Conservation (phyloP, 2,888 invertebrate species). For the Cephus sareptanus region DNA sequence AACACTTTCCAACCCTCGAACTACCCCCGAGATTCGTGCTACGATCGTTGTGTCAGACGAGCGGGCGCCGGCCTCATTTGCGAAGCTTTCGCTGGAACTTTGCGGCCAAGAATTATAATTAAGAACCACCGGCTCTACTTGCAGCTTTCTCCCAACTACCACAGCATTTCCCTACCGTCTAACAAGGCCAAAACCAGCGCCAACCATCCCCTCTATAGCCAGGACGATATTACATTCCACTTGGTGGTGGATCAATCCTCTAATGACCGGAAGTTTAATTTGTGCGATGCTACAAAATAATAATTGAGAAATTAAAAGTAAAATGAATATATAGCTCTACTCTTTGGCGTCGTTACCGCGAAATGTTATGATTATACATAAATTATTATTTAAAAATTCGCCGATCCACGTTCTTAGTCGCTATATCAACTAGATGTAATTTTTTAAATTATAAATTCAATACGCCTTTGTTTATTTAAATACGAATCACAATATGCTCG, state of each 20-base stretch:
- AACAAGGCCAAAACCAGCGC: constrained; percentile 10
- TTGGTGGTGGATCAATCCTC: constrained; percentile 56
- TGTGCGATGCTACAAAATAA: constrained; percentile 54
- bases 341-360: background rate
- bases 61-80: constrained; percentile 59
- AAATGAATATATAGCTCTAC: constrained; percentile 12
- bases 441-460: too few species aligned
- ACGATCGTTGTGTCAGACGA: constrained; percentile 56
- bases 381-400: constrained; percentile 25
- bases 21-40: constrained; percentile 16
- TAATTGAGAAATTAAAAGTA: constrained; percentile 29
- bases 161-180: constrained; percentile 22
- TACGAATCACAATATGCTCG: too few species aligned
- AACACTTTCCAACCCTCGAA: constrained; percentile 18
- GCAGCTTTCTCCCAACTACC: constrained; percentile 4
- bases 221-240: constrained; percentile 60
- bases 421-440: too few species aligned
- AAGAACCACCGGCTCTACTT: constrained; percentile 50
- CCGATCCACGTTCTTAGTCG: too few species aligned
- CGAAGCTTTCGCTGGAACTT: constrained; percentile 57
- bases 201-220: constrained; percentile 26
- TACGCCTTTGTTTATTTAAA: too few species aligned
- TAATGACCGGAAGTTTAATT: constrained; percentile 59
- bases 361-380: constrained; percentile 36
- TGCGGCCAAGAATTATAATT: constrained; percentile 63